Evolutionary conservation across 2,113 vertebrate genomes (phyloP).

Genomic region (Chlorodrepanis virens): DNA sequence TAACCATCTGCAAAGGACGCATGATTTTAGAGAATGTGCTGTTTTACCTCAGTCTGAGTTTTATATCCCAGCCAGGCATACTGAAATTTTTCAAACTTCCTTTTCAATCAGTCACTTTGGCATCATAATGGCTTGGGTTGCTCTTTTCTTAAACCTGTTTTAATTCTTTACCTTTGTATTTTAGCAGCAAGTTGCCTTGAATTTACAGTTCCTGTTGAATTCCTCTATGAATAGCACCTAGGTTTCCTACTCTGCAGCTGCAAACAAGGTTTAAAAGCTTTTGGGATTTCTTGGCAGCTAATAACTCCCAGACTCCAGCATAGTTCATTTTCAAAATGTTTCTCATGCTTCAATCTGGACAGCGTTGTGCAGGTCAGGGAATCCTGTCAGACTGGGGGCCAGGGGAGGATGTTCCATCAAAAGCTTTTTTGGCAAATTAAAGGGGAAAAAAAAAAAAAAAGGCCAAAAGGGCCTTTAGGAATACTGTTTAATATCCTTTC

Average conservation of each 20-base stretch:
- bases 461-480: conserved; percentile 47
- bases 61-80: background rate
- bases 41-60: background rate
- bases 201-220: conserved; percentile 59
- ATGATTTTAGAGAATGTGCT: background rate
- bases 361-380: conserved; percentile 47
- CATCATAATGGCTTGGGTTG: background rate
- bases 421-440: conserved; percentile 46
- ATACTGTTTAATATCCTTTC: conserved; percentile 53
- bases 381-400: conserved; percentile 54
- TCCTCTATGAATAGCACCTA: conserved; percentile 44
- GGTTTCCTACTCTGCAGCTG: conserved; percentile 51
- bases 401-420: conserved; percentile 39
- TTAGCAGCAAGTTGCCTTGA: conserved; percentile 45
- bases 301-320: conserved; percentile 48
- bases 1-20: background rate
- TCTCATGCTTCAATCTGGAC: conserved; percentile 60
- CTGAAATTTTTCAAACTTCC: conserved; percentile 17
- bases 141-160: conserved; percentile 31
- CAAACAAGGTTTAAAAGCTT: conserved; percentile 25
- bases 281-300: conserved; percentile 36
- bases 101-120: conserved; percentile 37
- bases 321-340: conserved; percentile 24
- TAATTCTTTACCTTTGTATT: conserved; percentile 50
- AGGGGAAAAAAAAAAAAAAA: background rate